Conservation (phyloP, 2,888 invertebrate genomes). For the Trachelus troglodyta region DNA sequence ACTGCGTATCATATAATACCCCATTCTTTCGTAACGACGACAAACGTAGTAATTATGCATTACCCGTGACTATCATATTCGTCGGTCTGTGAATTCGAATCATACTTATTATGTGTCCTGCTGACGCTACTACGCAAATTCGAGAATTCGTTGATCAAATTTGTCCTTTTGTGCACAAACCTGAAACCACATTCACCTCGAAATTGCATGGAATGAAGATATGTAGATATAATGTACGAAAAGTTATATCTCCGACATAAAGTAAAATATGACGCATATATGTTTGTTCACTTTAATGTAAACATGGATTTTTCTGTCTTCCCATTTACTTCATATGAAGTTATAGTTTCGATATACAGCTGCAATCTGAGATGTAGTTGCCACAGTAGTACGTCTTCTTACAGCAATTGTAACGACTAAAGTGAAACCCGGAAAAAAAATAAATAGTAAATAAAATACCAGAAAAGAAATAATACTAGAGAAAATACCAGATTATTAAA, state of each 20-base stretch:
- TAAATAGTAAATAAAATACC: too few species aligned
- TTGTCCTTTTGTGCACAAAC: not conserved
- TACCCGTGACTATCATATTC: not conserved
- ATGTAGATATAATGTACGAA: not conserved
- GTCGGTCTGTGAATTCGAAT: not conserved
- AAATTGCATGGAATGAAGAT: not conserved
- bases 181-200: not conserved
- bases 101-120: not conserved
- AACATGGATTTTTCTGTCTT: not conserved
- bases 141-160: not conserved
- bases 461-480: too few species aligned
- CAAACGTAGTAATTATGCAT: not conserved
- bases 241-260: not conserved
- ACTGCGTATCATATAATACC: not conserved
- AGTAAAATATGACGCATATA: not conserved
- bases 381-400: too few species aligned
- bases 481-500: too few species aligned
- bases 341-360: not conserved
- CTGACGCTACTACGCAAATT: not conserved
- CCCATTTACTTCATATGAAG: not conserved
- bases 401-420: too few species aligned
- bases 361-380: too few species aligned
- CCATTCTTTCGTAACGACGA: not conserved
- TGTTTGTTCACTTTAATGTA: not conserved
- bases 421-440: too few species aligned